phyloP scores from a whole-genome alignment of 2,888 invertebrate species.

The Anorthoa munda region DNA sequence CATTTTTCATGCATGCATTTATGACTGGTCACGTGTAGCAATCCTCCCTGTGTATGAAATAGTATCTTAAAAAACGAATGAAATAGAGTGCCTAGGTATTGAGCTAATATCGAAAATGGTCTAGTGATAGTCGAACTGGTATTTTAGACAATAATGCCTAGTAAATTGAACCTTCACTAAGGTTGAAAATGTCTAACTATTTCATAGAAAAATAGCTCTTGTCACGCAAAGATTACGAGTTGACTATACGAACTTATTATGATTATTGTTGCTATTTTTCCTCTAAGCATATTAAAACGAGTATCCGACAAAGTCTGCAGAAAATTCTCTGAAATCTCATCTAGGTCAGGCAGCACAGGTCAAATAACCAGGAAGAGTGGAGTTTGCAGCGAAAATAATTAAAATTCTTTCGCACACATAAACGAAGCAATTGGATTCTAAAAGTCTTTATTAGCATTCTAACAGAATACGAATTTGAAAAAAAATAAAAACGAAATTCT shows the following conservation, averaged over 20 bases:
- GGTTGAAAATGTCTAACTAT: no score
- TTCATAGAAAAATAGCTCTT: no score
- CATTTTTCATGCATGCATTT: background rate
- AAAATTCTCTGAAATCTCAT: constrained; percentile 39
- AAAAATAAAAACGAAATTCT: background rate
- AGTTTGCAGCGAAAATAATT: constrained; percentile 35
- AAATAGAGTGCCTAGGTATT: background rate
- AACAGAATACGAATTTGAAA: background rate
- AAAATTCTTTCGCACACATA: constrained; percentile 40
- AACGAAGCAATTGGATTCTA: constrained; percentile 26
- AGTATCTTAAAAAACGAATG: background rate
- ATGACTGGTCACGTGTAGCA: background rate
- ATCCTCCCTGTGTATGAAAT: background rate
- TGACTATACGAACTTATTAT: no score
- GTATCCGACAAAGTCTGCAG: background rate
- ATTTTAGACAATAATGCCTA: background rate
- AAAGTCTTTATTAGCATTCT: constrained; percentile 9
- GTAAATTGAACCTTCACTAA: background rate
- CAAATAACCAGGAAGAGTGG: constrained; percentile 23
- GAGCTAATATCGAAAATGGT: background rate
- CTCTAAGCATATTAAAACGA: background rate
- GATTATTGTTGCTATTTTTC: no score
- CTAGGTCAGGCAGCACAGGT: constrained; percentile 29
- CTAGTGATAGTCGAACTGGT: background rate
- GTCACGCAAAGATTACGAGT: no score